A percentile compares a stretch with the other conserved stretches of the same genome.
These are phyloP conservation scores for Falcunculus frontatus DNA, from an alignment of 2,113 vertebrate genomes.

Conservation along the genomic window DNA sequence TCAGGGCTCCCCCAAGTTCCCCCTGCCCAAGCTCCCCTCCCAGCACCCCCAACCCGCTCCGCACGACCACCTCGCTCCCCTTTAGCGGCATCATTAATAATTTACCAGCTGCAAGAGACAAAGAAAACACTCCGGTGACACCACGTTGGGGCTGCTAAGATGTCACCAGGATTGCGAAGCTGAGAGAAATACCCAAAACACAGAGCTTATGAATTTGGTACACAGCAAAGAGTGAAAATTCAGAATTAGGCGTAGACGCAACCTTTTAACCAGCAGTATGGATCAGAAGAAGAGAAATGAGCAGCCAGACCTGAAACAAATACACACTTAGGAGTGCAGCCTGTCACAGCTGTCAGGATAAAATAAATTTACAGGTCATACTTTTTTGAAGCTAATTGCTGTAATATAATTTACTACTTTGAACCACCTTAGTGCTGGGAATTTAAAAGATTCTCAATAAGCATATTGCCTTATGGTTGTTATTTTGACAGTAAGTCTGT, in stretches of 20 bases:
- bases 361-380: slow-evolving; percentile 16
- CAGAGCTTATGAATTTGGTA: not conserved
- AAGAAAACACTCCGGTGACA: slow-evolving; percentile 38
- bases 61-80: not conserved
- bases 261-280: not conserved
- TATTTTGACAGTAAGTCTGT: slow-evolving; percentile 69
- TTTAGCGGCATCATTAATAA: slow-evolving; percentile 47
- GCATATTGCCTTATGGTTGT: slow-evolving; percentile 54
- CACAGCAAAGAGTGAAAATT: not conserved
- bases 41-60: not conserved
- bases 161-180: not conserved
- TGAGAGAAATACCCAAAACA: not conserved
- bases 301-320: not conserved
- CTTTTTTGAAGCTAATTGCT: slow-evolving; percentile 20
- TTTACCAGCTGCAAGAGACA: slow-evolving; percentile 57
- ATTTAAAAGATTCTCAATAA: slow-evolving; percentile 31
- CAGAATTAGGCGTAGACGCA: not conserved
- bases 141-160: not conserved
- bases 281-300: not conserved
- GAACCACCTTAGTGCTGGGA: not conserved
- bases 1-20: not conserved
- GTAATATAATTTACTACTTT: slow-evolving; percentile 17
- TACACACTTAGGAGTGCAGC: not conserved
- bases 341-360: slow-evolving; percentile 33
- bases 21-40: not conserved